Evolutionary conservation across 2,888 invertebrate genomes (phyloP).

Genomic region (Sinodicranocentrus sp.): DNA sequence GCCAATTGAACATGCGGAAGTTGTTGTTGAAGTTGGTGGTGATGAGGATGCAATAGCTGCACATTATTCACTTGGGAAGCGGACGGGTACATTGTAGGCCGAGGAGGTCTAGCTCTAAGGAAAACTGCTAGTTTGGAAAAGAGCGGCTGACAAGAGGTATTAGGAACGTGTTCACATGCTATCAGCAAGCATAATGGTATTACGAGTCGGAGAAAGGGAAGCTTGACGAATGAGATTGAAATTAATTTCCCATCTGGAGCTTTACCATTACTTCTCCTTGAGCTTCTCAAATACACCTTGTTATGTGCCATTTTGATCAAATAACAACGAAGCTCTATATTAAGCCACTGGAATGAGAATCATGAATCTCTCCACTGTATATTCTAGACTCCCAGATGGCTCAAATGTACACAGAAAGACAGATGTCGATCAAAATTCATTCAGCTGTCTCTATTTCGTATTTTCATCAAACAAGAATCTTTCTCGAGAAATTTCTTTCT

Average conservation of each 20-base stretch:
- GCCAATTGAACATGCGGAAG: neutral
- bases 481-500: too few species aligned
- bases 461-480: too few species aligned
- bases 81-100: slow-evolving; percentile 73
- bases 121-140: slow-evolving; percentile 75
- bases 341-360: neutral
- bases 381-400: neutral
- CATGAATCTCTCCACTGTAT: too few species aligned
- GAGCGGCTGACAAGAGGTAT: slow-evolving; percentile 72
- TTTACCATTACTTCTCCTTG: neutral
- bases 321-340: slow-evolving; percentile 8
- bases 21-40: slow-evolving; percentile 1
- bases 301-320: slow-evolving; percentile 24
- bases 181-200: slow-evolving; percentile 13
- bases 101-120: slow-evolving; percentile 73
- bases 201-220: slow-evolving; percentile 2
- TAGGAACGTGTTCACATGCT: slow-evolving; percentile 28
- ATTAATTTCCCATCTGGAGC: slow-evolving; percentile 7
- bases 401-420: neutral
- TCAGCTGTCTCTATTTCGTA: too few species aligned
- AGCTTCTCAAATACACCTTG: neutral
- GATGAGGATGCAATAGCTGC: slow-evolving; percentile 7
- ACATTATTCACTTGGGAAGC: slow-evolving; percentile 21
- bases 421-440: neutral
- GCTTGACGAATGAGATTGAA: neutral